A percentile compares a stretch with the other conserved stretches of the same genome.
phyloP scores from a whole-genome alignment of 2,113 vertebrate genomes.

The Daubentonia madagascariensis region DNA sequence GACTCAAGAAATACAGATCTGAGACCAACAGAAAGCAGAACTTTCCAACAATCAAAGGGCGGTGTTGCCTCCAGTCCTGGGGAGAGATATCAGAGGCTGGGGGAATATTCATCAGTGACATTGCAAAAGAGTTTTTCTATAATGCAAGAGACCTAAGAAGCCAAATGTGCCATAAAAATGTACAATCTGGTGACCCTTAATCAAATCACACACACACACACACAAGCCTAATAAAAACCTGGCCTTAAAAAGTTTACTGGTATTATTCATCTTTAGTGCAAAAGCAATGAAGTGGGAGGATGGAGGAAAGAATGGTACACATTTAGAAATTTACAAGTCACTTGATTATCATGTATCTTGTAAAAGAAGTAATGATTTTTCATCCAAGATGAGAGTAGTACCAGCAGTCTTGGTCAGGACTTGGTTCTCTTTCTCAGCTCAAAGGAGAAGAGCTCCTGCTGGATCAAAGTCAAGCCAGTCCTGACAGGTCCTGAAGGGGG shows the following conservation, averaged over 20 bases:
- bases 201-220: constrained; percentile 69
- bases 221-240: constrained; percentile 72
- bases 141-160: neutral
- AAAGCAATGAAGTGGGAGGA: constrained; percentile 76
- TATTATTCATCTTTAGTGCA: constrained; percentile 76
- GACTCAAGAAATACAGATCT: neutral
- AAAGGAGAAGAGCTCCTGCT: neutral
- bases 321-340: constrained; percentile 79
- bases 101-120: neutral
- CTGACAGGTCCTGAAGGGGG: neutral
- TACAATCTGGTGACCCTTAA: constrained; percentile 70
- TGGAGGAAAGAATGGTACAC: constrained; percentile 74
- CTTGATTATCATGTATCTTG: constrained; percentile 78
- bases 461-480: neutral
- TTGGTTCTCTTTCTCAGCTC: constrained; percentile 62
- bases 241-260: constrained; percentile 74
- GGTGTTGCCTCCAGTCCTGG: neutral
- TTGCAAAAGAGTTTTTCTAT: neutral
- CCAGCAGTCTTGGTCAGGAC: neutral
- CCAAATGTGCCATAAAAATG: constrained; percentile 75
- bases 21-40: neutral
- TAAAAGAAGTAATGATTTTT: constrained; percentile 56
- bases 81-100: neutral
- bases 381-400: neutral
- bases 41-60: neutral